Evolutionary conservation across 2,113 vertebrate species (phyloP).

Genomic region (Chlamydotis undulata): DNA sequence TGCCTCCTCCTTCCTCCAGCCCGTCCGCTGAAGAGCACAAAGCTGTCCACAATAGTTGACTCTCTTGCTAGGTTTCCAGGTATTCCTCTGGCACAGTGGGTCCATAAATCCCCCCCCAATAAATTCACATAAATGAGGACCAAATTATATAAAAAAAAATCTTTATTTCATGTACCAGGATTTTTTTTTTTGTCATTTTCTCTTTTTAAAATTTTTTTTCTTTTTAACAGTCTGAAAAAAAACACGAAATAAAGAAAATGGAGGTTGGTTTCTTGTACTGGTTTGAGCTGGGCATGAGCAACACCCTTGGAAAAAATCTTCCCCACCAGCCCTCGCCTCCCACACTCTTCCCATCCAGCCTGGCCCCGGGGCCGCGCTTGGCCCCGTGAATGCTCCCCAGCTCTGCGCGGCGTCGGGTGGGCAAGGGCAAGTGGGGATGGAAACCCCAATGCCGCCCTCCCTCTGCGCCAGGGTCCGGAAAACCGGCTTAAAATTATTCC

Average conservation of each 20-base stretch:
- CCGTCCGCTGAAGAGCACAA: not conserved
- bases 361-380: not conserved
- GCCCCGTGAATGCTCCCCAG: slow-evolving; percentile 39
- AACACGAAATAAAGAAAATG: slow-evolving; percentile 78
- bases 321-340: slow-evolving; percentile 1
- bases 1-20: not conserved
- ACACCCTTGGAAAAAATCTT: slow-evolving; percentile 66
- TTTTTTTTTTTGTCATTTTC: slow-evolving; percentile 78
- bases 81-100: not conserved
- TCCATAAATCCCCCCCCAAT: not conserved
- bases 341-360: not conserved
- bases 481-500: not conserved
- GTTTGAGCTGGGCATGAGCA: slow-evolving; percentile 72
- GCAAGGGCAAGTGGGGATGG: not conserved
- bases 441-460: not conserved
- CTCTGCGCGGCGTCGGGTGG: not conserved
- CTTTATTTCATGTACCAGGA: slow-evolving; percentile 87
- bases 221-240: slow-evolving; percentile 86
- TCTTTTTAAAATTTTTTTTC: slow-evolving; percentile 82
- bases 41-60: not conserved
- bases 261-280: slow-evolving; percentile 77
- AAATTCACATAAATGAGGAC: slow-evolving; percentile 61
- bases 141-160: slow-evolving; percentile 74
- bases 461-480: not conserved
- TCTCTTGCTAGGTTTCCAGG: not conserved